Conservation (phyloP, 37 sponge, comb jelly and placozoan genomes). For the Geodia barretti region DNA sequence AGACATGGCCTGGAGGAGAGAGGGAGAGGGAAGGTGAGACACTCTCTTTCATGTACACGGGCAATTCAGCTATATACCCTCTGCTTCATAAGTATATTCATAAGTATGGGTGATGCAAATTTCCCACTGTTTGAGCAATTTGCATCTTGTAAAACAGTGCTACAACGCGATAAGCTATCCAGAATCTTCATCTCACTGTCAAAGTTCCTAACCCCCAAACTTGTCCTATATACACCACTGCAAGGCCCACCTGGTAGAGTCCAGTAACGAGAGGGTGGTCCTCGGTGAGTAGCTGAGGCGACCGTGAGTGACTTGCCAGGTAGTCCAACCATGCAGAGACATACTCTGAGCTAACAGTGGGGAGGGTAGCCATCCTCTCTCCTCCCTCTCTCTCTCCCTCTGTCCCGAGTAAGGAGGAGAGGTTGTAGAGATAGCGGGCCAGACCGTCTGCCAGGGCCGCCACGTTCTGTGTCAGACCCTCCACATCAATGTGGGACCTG, state of each 20-base stretch:
- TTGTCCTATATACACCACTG: too few species aligned
- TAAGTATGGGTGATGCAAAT: too few species aligned
- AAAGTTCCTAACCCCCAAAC: neutral
- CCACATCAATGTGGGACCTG: slow-evolving; percentile 38
- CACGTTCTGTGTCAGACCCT: slow-evolving; percentile 53
- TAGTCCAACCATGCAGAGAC: slow-evolving; percentile 34
- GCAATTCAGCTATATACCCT: neutral
- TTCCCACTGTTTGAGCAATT: too few species aligned
- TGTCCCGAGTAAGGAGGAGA: slow-evolving; percentile 28
- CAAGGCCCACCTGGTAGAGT: slow-evolving; percentile 69
- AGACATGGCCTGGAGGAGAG: slow-evolving; percentile 64
- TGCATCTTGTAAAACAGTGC: too few species aligned
- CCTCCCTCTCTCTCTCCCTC: neutral
- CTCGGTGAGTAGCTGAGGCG: slow-evolving; percentile 73
- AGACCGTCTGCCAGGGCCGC: slow-evolving; percentile 75
- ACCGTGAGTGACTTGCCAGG: slow-evolving; percentile 61
- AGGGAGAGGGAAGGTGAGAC: too few species aligned
- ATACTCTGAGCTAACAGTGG: slow-evolving; percentile 8
- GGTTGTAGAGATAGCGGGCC: slow-evolving; percentile 70
- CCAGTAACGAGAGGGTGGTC: slow-evolving; percentile 67
- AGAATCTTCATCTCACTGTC: neutral
- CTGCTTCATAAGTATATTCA: too few species aligned
- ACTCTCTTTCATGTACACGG: too few species aligned
- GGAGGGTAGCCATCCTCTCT: neutral
- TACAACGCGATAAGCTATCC: too few species aligned